Conservation (phyloP, 2,797 vertebrate genomes). For the Bovichtus variegatus region DNA sequence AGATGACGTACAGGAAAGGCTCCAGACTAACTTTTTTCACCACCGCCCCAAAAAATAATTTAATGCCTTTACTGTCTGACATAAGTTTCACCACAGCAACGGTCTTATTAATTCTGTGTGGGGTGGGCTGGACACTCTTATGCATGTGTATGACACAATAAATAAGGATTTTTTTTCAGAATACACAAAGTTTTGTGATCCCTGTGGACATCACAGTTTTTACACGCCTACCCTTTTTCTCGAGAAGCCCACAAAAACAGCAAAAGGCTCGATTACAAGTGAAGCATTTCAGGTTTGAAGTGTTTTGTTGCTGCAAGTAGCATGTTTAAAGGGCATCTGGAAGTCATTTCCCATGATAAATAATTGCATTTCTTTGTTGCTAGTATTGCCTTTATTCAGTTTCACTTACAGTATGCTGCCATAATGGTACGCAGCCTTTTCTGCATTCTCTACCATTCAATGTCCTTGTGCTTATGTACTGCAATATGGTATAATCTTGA, state of each 20-base stretch:
- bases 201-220: not conserved
- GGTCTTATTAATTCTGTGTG: not conserved
- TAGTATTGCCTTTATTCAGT: not conserved
- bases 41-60: no score
- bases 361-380: not conserved
- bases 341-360: slow-evolving; percentile 29
- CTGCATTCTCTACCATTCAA: not conserved
- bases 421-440: slow-evolving; percentile 1
- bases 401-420: not conserved
- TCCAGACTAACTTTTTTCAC: no score
- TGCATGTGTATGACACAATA: not conserved
- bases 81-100: not conserved
- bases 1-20: no score
- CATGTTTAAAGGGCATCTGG: slow-evolving; percentile 1
- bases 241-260: not conserved
- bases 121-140: not conserved
- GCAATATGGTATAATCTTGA: slow-evolving; percentile 23
- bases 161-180: not conserved
- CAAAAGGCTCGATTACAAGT: slow-evolving; percentile 12
- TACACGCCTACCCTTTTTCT: not conserved
- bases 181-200: not conserved
- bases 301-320: slow-evolving; percentile 11
- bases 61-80: not conserved
- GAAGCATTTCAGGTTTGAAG: not conserved
- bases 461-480: not conserved